Base-by-base conservation (phyloP, 2,113 vertebrate genomes). In the Ursus arctos region DNA sequence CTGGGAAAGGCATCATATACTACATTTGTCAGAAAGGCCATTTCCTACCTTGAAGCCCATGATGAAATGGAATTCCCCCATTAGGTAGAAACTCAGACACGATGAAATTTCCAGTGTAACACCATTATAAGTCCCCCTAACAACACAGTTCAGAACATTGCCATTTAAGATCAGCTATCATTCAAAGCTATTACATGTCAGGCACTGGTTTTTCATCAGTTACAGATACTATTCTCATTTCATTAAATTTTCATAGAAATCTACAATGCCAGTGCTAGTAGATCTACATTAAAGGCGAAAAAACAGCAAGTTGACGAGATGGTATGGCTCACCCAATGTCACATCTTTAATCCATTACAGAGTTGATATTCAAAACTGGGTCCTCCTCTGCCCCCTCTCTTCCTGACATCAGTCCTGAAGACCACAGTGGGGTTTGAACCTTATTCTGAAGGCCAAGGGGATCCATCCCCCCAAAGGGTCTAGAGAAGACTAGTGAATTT, bases 381-480 rank as follows among this genome's bases (percentile, higher is more conserved):
- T 57, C 59, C 13, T 85, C 72, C 85, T 3, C 21, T 80, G 10
- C n/a, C 61, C 0, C 0, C n/a, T 47, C 24, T 8, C 2, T 61
- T 31, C 63, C 33, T 81, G 81, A 72, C 33, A 83, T 67, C 24
- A 49, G 31, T 79, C 83, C 28, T 59, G 31, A 77, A 93, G 57
- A 69, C n/a, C 40, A 85, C 36, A 15, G 6, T 0, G 2, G 51
- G 59, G 22, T 16, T 40, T 89, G 53, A 69, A 90, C 72, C 53
- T 96, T 80, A 94, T 88, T 94, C 80, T 85, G 49, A 93, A 96
- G 82, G 74, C 67, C 53, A 82, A 82, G 2, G 15, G 6, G 36
- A 53, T 28, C 14, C 18, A 43, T 43, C 63, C 15, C 33, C 33
- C 28, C 79, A n/a, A 57, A 19, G 2, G 28, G 22, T 67, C 59